Evolutionary conservation across 1,140 invertebrate species (phyloP).

Genomic region (Phthorimaea operculella): DNA sequence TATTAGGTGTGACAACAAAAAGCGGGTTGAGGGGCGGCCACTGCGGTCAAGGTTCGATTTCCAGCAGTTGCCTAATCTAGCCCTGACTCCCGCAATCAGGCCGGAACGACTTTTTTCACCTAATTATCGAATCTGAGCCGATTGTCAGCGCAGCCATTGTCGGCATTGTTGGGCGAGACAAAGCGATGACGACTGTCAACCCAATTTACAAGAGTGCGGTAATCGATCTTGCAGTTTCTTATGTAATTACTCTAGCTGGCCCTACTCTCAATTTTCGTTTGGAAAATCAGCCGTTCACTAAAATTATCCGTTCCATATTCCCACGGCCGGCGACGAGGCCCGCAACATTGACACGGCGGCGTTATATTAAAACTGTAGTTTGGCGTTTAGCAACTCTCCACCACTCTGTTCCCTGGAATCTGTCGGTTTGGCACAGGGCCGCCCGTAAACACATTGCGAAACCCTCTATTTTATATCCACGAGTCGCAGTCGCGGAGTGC

Average conservation of each 20-base stretch:
- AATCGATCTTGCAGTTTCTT: slow-evolving; percentile 17
- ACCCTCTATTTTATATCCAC: slow-evolving; percentile 31
- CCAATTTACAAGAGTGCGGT: slow-evolving; percentile 4
- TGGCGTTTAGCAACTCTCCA: slow-evolving; percentile 51
- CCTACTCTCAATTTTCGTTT: slow-evolving; percentile 9
- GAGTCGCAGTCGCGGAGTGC: slow-evolving; percentile 10
- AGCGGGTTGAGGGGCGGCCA: slow-evolving; percentile 37
- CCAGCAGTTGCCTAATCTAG: slow-evolving; percentile 49
- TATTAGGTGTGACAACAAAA: slow-evolving; percentile 13
- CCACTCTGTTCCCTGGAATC: slow-evolving; percentile 31
- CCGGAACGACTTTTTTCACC: slow-evolving; percentile 55
- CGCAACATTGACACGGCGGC: slow-evolving; percentile 23
- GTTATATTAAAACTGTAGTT: slow-evolving; percentile 25
- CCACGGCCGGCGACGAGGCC: slow-evolving; percentile 25
- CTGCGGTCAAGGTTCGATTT: slow-evolving; percentile 52
- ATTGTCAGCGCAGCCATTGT: slow-evolving; percentile 17
- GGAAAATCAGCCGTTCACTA: slow-evolving; percentile 22
- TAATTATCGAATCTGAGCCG: slow-evolving; percentile 35
- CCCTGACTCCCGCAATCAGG: slow-evolving; percentile 57
- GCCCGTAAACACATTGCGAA: slow-evolving; percentile 51
- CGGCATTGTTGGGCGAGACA: slow-evolving; percentile 1
- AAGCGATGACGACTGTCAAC: not conserved
- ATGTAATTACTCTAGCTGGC: not conserved
- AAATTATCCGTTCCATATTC: slow-evolving; percentile 39
- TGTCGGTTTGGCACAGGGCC: slow-evolving; percentile 36